Percentiles rank a stretch among this genome's conserved stretches.
Evolutionary conservation across 1,140 invertebrate species (phyloP).

Genomic region (Habropoda laboriosa): DNA sequence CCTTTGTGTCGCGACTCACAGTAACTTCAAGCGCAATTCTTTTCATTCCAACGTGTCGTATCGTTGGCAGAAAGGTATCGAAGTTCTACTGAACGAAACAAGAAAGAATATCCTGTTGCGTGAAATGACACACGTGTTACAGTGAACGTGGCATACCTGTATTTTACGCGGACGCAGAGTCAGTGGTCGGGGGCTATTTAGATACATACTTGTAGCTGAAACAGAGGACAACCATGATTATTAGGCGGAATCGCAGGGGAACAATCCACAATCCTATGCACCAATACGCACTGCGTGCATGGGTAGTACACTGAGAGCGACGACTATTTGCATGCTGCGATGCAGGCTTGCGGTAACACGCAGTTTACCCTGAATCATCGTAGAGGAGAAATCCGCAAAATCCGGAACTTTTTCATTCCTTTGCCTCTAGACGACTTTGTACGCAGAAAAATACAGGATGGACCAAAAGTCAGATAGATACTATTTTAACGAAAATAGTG

Average conservation of each 20-base stretch:
- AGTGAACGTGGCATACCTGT: background rate
- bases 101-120: background rate
- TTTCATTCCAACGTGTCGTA: background rate
- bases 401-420: background rate
- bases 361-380: background rate
- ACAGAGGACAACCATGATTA: constrained; percentile 4
- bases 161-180: background rate
- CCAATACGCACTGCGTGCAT: background rate
- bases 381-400: background rate
- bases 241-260: background rate
- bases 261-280: background rate
- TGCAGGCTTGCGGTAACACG: background rate
- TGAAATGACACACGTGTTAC: constrained; percentile 4
- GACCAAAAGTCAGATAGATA: no score
- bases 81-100: background rate
- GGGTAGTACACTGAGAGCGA: background rate
- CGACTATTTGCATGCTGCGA: background rate
- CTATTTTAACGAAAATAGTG: no score
- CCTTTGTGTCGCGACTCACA: background rate
- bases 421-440: no score
- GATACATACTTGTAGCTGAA: background rate
- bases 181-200: background rate
- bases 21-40: background rate
- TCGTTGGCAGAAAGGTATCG: background rate
- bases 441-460: no score